Evolutionary conservation across 2,888 invertebrate species (phyloP).

Genomic region (Monochamus alternatus): DNA sequence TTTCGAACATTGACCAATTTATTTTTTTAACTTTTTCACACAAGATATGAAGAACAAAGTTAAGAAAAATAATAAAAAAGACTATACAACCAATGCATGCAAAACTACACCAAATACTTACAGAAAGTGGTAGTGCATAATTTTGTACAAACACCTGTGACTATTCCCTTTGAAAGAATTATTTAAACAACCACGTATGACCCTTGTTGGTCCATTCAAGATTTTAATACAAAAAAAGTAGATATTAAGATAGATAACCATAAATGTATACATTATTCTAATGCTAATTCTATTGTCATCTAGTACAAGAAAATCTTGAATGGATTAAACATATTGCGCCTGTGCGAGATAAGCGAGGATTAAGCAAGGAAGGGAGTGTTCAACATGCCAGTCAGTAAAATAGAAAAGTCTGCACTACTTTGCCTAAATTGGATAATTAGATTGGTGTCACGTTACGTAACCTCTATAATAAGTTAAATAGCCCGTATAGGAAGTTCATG

Average conservation of each 20-base stretch:
- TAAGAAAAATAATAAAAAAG: no score
- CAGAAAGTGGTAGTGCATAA: neutral
- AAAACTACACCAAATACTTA: constrained; percentile 5
- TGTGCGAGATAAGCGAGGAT: neutral
- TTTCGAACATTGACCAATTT: no score
- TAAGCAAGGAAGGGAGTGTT: neutral
- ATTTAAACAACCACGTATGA: neutral
- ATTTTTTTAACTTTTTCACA: no score
- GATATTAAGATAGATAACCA: neutral
- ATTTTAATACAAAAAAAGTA: neutral
- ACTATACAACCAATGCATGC: neutral
- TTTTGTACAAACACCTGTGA: neutral
- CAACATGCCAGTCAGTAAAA: neutral
- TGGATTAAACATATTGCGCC: neutral
- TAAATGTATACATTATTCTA: neutral
- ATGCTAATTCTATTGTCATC: no score
- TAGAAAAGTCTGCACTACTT: neutral
- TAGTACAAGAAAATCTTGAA: neutral
- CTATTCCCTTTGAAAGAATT: neutral
- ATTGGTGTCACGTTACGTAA: constrained; percentile 10
- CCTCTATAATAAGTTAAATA: neutral
- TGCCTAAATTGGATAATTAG: constrained; percentile 6
- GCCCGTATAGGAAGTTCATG: constrained; percentile 14
- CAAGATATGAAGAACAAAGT: no score
- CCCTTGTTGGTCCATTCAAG: neutral